Evolutionary conservation across 2,888 invertebrate species (phyloP).

Genomic region (Latheticus oryzae): DNA sequence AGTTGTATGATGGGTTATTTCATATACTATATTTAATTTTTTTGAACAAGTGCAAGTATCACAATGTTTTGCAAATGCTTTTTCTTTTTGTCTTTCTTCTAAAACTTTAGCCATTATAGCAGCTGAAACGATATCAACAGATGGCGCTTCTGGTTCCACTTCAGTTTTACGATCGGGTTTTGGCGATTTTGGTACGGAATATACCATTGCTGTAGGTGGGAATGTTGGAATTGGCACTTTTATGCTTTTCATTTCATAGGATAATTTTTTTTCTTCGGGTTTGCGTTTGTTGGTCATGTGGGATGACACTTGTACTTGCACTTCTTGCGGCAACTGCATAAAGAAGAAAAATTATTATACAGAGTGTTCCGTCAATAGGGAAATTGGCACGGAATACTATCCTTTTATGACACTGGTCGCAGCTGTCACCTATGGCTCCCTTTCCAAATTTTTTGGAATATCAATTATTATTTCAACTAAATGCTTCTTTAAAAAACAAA

Average conservation of each 20-base stretch:
- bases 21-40: constrained; percentile 68
- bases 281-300: constrained; percentile 76
- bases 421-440: no score
- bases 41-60: constrained; percentile 81
- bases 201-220: constrained; percentile 88
- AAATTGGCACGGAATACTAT: no score
- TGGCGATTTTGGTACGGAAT: constrained; percentile 69
- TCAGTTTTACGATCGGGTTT: constrained; percentile 61
- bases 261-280: constrained; percentile 64
- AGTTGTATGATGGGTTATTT: constrained; percentile 71
- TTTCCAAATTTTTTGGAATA: no score
- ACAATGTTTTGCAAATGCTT: constrained; percentile 83
- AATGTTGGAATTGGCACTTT: constrained; percentile 83
- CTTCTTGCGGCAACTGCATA: constrained; percentile 86
- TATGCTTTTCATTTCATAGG: constrained; percentile 72
- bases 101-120: constrained; percentile 92
- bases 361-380: no score
- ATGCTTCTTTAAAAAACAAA: no score
- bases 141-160: constrained; percentile 71
- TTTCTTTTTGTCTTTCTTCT: constrained; percentile 86
- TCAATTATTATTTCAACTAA: no score
- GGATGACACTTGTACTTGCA: constrained; percentile 88
- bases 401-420: no score
- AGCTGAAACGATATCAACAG: constrained; percentile 83
- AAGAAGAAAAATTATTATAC: constrained; percentile 27